These are phyloP conservation scores for Danionella cerebrum DNA, from an alignment of 2,113 vertebrate species.

Conservation along the genomic window DNA sequence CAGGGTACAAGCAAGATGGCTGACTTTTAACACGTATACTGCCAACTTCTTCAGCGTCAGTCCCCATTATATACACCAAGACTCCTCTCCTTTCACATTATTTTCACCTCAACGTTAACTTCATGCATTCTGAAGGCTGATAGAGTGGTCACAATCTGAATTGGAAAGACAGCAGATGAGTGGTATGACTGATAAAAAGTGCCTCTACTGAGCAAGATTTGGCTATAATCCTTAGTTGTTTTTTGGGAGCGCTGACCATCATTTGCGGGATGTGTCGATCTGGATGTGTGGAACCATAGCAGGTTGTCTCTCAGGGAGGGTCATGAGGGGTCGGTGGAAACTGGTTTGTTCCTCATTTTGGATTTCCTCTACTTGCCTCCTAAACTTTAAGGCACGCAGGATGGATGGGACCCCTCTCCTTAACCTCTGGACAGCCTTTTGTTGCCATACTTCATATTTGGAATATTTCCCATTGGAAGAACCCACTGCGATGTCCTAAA, in stretches of 20 bases:
- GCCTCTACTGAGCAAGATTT: constrained; percentile 43
- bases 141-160: constrained; percentile 29
- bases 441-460: constrained; percentile 82
- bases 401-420: constrained; percentile 76
- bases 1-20: constrained; percentile 44
- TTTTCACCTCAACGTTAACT: constrained; percentile 39
- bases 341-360: constrained; percentile 69
- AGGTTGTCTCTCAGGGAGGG: constrained; percentile 74
- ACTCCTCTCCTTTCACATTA: constrained; percentile 27
- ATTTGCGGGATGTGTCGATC: constrained; percentile 51
- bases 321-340: constrained; percentile 75
- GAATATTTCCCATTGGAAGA: constrained; percentile 68
- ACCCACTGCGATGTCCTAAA: constrained; percentile 75
- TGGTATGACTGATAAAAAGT: constrained; percentile 45
- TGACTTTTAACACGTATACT: constrained; percentile 22
- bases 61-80: constrained; percentile 16
- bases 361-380: constrained; percentile 71
- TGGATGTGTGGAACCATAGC: constrained; percentile 39
- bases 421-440: constrained; percentile 77
- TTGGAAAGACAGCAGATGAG: constrained; percentile 21
- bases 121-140: constrained; percentile 25
- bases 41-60: constrained; percentile 21
- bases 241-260: constrained; percentile 56
- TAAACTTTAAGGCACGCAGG: constrained; percentile 69
- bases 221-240: constrained; percentile 53